Percentiles rank a stretch among this genome's conserved stretches.
Conservation (phyloP, 1,140 invertebrate species). For the Drosophila persimilis region DNA sequence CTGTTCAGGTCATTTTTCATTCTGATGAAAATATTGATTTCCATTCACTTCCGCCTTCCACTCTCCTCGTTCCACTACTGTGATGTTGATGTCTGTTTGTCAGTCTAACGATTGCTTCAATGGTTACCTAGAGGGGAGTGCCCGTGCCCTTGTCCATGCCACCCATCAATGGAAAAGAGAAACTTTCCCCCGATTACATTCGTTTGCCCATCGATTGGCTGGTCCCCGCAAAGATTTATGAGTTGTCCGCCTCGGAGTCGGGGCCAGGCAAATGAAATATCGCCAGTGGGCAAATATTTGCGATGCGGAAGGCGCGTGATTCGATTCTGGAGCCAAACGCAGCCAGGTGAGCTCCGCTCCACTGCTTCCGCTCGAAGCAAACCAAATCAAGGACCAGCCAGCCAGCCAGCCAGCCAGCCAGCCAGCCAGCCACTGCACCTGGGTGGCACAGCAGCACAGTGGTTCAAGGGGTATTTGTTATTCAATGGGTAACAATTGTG, state of each 20-base stretch:
- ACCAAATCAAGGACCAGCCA: constrained; percentile 61
- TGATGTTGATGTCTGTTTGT: constrained; percentile 79
- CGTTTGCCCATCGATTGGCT: constrained; percentile 52
- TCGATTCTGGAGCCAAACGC: constrained; percentile 49
- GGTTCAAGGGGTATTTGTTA: neutral
- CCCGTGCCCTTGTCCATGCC: neutral
- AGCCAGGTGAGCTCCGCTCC: constrained; percentile 31
- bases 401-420: constrained; percentile 32
- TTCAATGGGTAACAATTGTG: no score
- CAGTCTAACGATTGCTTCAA: constrained; percentile 74
- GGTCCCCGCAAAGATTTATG: constrained; percentile 63
- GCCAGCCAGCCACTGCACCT: constrained; percentile 27
- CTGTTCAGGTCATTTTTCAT: constrained; percentile 68
- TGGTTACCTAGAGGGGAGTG: constrained; percentile 38
- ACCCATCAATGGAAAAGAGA: constrained; percentile 29
- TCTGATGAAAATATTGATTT: constrained; percentile 78
- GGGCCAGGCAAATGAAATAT: constrained; percentile 69
- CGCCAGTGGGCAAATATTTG: constrained; percentile 73
- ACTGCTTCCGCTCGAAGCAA: constrained; percentile 14
- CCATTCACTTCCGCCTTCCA: constrained; percentile 16
- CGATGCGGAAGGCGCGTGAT: constrained; percentile 60
- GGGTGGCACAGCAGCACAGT: constrained; percentile 29
- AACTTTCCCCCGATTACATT: constrained; percentile 55
- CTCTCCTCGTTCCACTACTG: neutral
- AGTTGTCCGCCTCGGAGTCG: constrained; percentile 49